Conservation (phyloP, 1,140 invertebrate species). For the Ostrea edulis region DNA sequence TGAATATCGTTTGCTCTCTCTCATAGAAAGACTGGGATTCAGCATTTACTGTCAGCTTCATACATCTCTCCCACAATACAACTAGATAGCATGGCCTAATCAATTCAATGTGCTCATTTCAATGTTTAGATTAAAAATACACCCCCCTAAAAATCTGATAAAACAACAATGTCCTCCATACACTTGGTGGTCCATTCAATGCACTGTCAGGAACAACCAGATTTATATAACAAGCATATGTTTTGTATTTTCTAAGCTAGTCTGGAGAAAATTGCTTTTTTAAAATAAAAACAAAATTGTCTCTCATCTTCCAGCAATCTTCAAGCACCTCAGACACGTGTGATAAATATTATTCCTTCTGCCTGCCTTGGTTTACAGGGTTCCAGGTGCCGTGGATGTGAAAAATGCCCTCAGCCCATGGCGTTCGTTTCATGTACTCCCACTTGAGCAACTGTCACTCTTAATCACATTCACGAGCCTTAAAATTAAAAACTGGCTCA, state of each 20-base stretch:
- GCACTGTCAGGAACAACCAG: background rate
- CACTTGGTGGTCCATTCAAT: background rate
- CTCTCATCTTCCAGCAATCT: background rate
- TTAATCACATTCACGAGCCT: background rate
- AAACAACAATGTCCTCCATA: no score
- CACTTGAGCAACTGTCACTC: conserved; percentile 29
- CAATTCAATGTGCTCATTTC: no score
- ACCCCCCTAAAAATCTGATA: no score
- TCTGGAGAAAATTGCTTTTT: background rate
- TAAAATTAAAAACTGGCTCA: background rate
- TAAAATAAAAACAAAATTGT: background rate
- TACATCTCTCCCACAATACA: background rate
- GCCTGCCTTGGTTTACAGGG: background rate
- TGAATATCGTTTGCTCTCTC: background rate
- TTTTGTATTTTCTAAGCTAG: conserved; percentile 18
- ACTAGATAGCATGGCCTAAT: background rate
- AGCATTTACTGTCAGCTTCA: background rate
- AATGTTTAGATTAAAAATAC: no score
- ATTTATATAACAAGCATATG: background rate
- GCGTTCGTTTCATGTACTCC: background rate
- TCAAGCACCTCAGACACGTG: background rate
- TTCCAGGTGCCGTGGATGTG: background rate
- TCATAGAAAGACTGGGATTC: background rate
- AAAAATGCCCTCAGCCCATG: background rate
- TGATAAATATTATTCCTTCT: conserved; percentile 27